Evolutionary conservation across 2,113 vertebrate genomes (phyloP), one percentile per base, ranked within the genome.

Genomic region (Promerops cafer): DNA sequence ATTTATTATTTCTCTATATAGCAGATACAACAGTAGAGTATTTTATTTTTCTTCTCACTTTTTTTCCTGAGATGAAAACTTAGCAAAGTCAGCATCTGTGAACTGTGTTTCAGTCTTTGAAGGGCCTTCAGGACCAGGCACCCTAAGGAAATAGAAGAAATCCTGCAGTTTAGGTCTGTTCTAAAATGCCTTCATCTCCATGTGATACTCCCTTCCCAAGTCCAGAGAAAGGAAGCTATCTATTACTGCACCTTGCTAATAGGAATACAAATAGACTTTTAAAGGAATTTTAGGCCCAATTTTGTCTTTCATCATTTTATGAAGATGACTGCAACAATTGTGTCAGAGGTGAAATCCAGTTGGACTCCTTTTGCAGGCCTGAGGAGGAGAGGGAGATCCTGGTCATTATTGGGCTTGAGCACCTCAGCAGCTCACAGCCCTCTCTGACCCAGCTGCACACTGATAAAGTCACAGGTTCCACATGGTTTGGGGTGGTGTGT

Each of bases 61-160:
- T 83, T 75, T 30, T 31, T 14, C 33, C n/a, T 44, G 9, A 56
- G 44, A 65, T 69, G 53, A 85, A 91, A 93, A 85, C 65, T 54
- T 44, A 80, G 84, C 57, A 44, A 82, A 82, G n/a, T 82, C 94
- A 87, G 81, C 91, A 81, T 57, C 79, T 83, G 17, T 75, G 61
- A 92, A 49, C 42, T 47, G 11, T n/a, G 7, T 69, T 84, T 77
- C 42, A 56, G 68, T 22, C 90, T 96, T 89, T 84, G 89, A 94
- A 94, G 54, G 78, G 54, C 7, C 70, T 94, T 85, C 63, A 92
- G 81, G 78, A 91, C 21, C 23, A 52, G 84, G 31, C 56, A 90
- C 45, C 60, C 70, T 83, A 83, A 77, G 82, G 59, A 72, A 85
- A 68, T 49, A 90, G 70, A 84, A 64, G 79, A 92, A 85, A 93